Base-by-base conservation (phyloP, 2,888 invertebrate genomes). In the Sphaerophoria taeniata region DNA sequence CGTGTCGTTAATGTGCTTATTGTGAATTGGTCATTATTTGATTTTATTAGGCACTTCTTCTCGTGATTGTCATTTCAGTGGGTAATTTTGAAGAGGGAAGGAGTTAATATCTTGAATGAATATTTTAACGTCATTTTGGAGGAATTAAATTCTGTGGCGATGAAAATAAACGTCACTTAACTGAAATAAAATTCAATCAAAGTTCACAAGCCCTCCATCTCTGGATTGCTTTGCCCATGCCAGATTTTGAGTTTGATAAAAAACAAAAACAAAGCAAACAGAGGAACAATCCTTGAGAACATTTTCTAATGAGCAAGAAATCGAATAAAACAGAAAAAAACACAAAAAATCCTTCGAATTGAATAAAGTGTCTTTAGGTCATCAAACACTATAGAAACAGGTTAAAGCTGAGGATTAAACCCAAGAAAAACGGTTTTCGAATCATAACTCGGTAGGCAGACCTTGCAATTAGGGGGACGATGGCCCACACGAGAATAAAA, bases 111-210 rank as follows among this genome's bases (percentile, higher is more conserved):
- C n/a, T 5, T 12, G 1, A 31, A 33, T 12, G 33, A 24, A 24
- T 24, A 33, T 43, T 16, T 4, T 0, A 56, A 36, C 14, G 34
- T 9, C 14, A 16, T 58, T 58, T 58, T 36, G 24, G 24, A 2
- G 24, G 24, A 24, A 24, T 24, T 24, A 24, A 24, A 24, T 24
- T 24, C 24, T 24, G 24, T 24, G 24, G 24, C 24, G 24, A 24
- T 24, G 24, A 24, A 24, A 24, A 24, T 24, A 24, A 24, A 24
- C 5, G 24, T 3, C 43, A 58, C 51, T 47, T 55, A 73, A 53
- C 55, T 67, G 61, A 73, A 73, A 73, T 69, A 73, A 73, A 79
- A 69, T 60, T 65, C 72, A 78, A 36, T 56, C 76, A 58, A 53
- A 45, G 11, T 24, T 3, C 31, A 31, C 53, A 4, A 43, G 7